Conservation (phyloP, 2,797 vertebrate genomes). For the Gymnothorax javanicus region DNA sequence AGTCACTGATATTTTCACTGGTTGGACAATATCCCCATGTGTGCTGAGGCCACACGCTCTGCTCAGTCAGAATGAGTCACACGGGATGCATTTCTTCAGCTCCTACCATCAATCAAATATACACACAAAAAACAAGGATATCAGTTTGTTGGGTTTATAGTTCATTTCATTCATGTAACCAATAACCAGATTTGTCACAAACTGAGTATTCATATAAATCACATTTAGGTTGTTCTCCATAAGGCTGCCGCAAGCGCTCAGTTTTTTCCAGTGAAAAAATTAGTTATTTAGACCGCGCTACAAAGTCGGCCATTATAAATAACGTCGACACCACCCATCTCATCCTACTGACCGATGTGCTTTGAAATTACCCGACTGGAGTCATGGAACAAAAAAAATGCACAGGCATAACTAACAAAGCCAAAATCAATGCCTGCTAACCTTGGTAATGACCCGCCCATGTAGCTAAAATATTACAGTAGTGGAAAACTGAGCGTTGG, state of each 20-base stretch:
- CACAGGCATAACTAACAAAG: neutral
- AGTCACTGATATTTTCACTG: neutral
- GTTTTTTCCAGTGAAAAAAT: constrained; percentile 48
- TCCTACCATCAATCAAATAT: constrained; percentile 74
- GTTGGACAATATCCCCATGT: constrained; percentile 54
- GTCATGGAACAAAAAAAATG: neutral
- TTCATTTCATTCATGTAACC: constrained; percentile 71
- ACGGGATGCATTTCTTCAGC: constrained; percentile 76
- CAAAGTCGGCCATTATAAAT: constrained; percentile 66
- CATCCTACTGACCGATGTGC: constrained; percentile 32
- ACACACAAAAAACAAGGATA: constrained; percentile 72
- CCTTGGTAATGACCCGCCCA: neutral
- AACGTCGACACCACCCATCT: constrained; percentile 64
- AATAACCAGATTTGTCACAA: constrained; percentile 71
- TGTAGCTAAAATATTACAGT: neutral
- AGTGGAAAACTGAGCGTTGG: neutral
- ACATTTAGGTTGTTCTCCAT: constrained; percentile 71
- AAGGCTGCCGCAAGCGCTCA: constrained; percentile 64
- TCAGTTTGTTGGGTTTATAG: constrained; percentile 72
- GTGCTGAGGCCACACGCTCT: constrained; percentile 52
- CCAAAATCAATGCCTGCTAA: neutral
- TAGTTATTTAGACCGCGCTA: constrained; percentile 60
- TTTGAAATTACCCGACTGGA: constrained; percentile 26
- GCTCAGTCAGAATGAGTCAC: constrained; percentile 65
- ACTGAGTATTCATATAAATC: constrained; percentile 78